phyloP scores from a whole-genome alignment of 2,888 invertebrate species.

The Pristionchus entomophagus region DNA sequence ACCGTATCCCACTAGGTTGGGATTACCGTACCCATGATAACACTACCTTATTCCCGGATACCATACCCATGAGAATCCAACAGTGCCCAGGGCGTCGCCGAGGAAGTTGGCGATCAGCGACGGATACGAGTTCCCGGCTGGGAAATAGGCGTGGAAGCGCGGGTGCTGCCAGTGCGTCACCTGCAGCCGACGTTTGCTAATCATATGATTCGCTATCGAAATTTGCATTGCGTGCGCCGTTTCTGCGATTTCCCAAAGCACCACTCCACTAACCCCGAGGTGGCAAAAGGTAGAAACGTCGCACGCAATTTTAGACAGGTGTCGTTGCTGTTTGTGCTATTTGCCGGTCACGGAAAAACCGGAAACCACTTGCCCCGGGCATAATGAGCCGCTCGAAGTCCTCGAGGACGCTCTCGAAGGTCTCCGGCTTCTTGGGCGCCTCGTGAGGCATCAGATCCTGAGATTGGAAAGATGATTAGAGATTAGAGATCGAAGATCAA shows the following conservation, averaged over 20 bases:
- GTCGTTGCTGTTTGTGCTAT: too few relatives aligned
- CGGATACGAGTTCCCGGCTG: conserved; percentile 95
- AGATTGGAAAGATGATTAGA: too few relatives aligned
- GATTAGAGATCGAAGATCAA: too few relatives aligned
- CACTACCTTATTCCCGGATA: background rate
- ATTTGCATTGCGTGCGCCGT: too few relatives aligned
- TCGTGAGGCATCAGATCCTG: conserved; percentile 85
- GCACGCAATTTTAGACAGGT: too few relatives aligned
- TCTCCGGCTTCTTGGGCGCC: conserved; percentile 87
- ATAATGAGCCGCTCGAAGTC: conserved; percentile 91
- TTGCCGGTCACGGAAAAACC: too few relatives aligned
- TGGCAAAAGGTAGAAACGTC: too few relatives aligned
- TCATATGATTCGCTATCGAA: too few relatives aligned
- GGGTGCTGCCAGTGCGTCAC: conserved; percentile 99
- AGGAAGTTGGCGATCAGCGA: conserved; percentile 98
- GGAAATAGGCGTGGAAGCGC: conserved; percentile 98
- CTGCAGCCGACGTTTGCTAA: too few relatives aligned
- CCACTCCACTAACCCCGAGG: conserved; percentile 47
- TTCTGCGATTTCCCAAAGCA: too few relatives aligned
- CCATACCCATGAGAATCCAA: conserved; percentile 96
- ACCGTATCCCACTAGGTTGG: background rate
- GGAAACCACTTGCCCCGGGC: conserved; percentile 95
- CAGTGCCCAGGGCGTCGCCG: conserved; percentile 94
- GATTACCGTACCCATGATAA: background rate
- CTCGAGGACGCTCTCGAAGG: conserved; percentile 89